Evolutionary conservation across 2,888 invertebrate species (phyloP).

Genomic region (Ectobius pallidus): DNA sequence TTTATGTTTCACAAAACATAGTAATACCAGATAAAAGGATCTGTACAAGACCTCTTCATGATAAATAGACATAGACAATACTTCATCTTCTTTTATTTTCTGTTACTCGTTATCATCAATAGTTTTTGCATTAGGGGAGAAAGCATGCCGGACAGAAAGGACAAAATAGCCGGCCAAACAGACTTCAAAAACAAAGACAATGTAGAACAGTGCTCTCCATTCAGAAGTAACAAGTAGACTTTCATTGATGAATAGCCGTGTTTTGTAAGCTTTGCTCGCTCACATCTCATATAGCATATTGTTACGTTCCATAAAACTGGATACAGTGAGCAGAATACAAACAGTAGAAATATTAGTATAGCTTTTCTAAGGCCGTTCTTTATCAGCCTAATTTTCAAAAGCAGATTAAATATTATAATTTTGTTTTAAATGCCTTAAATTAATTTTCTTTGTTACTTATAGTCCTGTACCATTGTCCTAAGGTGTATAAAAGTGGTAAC

Average conservation of each 20-base stretch:
- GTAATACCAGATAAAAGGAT: slow-evolving; percentile 34
- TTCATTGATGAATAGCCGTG: not conserved
- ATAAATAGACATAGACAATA: slow-evolving; percentile 30
- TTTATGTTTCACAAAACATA: slow-evolving; percentile 1
- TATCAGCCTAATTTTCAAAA: too few relatives aligned
- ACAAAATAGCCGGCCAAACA: slow-evolving; percentile 21
- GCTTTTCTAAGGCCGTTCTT: too few relatives aligned
- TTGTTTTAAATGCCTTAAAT: too few relatives aligned
- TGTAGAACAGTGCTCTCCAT: not conserved
- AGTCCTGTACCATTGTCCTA: too few relatives aligned
- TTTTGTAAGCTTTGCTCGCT: too few relatives aligned
- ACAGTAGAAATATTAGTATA: too few relatives aligned
- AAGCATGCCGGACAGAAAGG: not conserved
- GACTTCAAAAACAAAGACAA: slow-evolving; percentile 22
- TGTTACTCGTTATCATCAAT: slow-evolving; percentile 22
- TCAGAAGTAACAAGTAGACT: not conserved
- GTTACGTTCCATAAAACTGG: too few relatives aligned
- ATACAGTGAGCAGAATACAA: too few relatives aligned
- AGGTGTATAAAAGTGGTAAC: too few relatives aligned
- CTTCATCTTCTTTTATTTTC: not conserved
- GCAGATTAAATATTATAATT: too few relatives aligned
- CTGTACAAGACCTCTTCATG: slow-evolving; percentile 26
- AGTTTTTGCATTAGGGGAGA: not conserved
- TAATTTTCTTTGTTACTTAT: too few relatives aligned
- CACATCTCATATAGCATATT: too few relatives aligned